Evolutionary conservation across 2,797 vertebrate species (phyloP), one percentile per base, ranked within the genome.

Genomic region (Champsocephalus esox): DNA sequence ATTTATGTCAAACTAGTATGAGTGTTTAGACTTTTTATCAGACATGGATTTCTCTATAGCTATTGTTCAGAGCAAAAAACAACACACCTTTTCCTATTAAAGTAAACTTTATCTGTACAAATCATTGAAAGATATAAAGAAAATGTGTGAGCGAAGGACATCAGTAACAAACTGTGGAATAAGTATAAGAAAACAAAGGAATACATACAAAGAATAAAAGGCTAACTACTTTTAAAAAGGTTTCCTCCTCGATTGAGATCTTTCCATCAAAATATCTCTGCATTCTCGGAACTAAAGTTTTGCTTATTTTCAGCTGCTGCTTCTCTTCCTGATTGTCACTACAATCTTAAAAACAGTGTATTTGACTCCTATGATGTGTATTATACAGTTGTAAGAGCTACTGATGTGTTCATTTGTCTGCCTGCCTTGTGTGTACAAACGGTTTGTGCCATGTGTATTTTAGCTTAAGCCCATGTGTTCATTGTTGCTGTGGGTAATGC

Each of bases 1-100:
- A 93, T 93, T 90, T 87, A 91, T 91, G 92, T 93, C 86, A 73
- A 73, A 87, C 81, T 85, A 90, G 75, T 81, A 83, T 12, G 70
- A 69, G 80, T 89, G 89, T 88, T 84, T 85, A 80, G 71, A 86
- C 83, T 85, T 89, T 85, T 91, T 83, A 86, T 88, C 76, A 69
- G 75, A 87, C 60, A 79, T 69, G 64, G 66, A 70, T 86, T 86
- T 86, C 61, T 86, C 70, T 66, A 76, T 88, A 79, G 77, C 66
- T 82, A 59, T 45, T 80, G 74, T 86, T 84, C 66, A 74, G 70
- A 75, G 79, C 46, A 70, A 70, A 68, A 71, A 80, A 58, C 50
- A 32, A 69, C 81, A 70, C 56, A 52, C 67, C 64, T 87, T 88
- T 89, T 89, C 85, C 71, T 86, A 81, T 79, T 75, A 87, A 90